Conservation (phyloP, 2,888 invertebrate species). For the Epirrhoe alternata region DNA sequence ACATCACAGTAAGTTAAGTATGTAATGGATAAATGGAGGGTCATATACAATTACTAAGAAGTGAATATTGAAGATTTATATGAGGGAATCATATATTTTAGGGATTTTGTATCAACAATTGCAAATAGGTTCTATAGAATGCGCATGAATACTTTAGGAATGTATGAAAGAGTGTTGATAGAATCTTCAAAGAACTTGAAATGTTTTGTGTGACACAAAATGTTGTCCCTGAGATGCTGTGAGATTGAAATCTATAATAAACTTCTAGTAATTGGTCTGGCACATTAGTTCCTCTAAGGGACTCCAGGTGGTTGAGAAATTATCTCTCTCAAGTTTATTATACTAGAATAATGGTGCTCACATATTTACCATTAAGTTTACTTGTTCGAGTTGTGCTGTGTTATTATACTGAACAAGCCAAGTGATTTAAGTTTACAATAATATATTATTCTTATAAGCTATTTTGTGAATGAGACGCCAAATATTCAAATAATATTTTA, state of each 20-base stretch:
- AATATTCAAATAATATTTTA: constrained; percentile 71
- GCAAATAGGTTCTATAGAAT: not conserved
- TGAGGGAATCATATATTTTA: not conserved
- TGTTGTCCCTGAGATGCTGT: not conserved
- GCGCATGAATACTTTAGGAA: not conserved
- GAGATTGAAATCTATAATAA: not conserved
- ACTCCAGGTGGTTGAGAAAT: not conserved
- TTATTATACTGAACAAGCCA: constrained; percentile 64
- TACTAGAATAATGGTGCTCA: constrained; percentile 49
- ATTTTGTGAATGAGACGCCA: constrained; percentile 79
- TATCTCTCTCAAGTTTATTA: not conserved
- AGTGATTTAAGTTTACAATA: constrained; percentile 60
- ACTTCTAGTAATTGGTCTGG: not conserved
- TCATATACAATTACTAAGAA: not conserved
- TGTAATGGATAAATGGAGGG: not conserved
- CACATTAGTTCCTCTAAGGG: not conserved
- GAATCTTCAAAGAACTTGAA: not conserved
- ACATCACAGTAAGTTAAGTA: constrained; percentile 22
- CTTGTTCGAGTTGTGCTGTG: constrained; percentile 69
- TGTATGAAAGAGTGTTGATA: not conserved
- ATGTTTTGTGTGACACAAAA: too few relatives aligned
- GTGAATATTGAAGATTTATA: not conserved
- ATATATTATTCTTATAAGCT: constrained; percentile 58
- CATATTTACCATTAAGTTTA: constrained; percentile 49
- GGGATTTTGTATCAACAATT: not conserved